A percentile compares a stretch with the other conserved stretches of the same genome.
Conservation (phyloP, 2,113 vertebrate species). For the Sinocyclocheilus anshuiensis region DNA sequence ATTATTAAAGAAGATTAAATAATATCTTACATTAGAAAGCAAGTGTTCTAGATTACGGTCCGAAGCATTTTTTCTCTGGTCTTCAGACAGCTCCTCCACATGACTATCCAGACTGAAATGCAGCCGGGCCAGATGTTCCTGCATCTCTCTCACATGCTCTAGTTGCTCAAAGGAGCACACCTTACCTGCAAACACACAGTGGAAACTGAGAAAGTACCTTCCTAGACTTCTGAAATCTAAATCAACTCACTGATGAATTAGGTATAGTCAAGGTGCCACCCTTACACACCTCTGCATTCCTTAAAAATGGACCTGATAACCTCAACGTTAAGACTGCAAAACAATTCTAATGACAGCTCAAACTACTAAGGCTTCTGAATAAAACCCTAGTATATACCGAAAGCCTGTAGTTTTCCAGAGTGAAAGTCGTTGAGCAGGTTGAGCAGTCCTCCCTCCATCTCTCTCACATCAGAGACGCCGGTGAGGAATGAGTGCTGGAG, state of each 20-base stretch:
- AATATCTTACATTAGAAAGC: slow-evolving; percentile 85
- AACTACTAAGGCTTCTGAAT: background rate
- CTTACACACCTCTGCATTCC: background rate
- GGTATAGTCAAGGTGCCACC: background rate
- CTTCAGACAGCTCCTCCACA: slow-evolving; percentile 90
- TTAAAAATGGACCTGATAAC: background rate
- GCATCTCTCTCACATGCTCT: slow-evolving; percentile 96
- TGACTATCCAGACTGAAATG: slow-evolving; percentile 94
- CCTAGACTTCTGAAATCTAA: background rate
- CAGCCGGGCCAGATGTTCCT: slow-evolving; percentile 91
- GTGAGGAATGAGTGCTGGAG: slow-evolving; percentile 96
- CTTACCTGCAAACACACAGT: slow-evolving; percentile 74
- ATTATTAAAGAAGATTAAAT: background rate
- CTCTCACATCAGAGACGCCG: slow-evolving; percentile 90
- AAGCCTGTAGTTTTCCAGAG: slow-evolving; percentile 94
- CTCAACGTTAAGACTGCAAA: background rate
- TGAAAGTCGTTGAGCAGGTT: slow-evolving; percentile 96
- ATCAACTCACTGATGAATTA: background rate
- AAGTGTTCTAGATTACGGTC: slow-evolving; percentile 95
- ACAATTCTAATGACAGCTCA: background rate
- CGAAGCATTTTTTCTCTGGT: slow-evolving; percentile 86
- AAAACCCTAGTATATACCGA: slow-evolving; percentile 76
- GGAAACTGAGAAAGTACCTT: background rate
- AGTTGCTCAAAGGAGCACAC: slow-evolving; percentile 97
- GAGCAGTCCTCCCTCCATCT: slow-evolving; percentile 95